A percentile compares a stretch with the other conserved stretches of the same genome.
Evolutionary conservation across 2,888 invertebrate species (phyloP).

Genomic region (Auanema sp.): DNA sequence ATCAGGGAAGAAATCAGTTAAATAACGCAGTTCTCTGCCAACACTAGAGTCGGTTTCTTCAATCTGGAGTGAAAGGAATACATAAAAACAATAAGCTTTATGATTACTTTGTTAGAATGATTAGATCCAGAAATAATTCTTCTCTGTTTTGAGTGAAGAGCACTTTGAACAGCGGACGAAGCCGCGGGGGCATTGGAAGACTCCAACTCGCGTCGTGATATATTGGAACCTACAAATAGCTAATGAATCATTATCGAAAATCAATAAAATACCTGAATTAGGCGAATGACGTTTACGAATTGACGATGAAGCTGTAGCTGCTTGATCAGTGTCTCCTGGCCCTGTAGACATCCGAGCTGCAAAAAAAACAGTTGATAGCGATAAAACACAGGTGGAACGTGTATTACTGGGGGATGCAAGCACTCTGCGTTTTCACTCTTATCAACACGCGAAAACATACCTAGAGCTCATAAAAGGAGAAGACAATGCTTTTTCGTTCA

Average conservation of each 20-base stretch:
- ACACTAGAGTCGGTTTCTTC: constrained; percentile 6
- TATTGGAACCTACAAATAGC: background rate
- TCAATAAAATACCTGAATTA: constrained; percentile 15
- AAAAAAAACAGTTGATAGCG: background rate
- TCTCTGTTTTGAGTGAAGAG: constrained; percentile 14
- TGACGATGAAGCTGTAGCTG: constrained; percentile 8
- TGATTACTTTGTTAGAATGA: background rate
- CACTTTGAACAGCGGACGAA: constrained; percentile 9
- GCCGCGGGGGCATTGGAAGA: constrained; percentile 7
- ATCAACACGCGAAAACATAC: too few relatives aligned
- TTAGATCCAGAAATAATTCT: constrained; percentile 5
- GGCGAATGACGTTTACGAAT: constrained; percentile 18
- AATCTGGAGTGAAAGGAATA: background rate
- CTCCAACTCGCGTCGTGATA: constrained; percentile 4
- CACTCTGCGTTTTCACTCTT: too few relatives aligned
- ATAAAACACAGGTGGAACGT: too few relatives aligned
- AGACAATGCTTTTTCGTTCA: too few relatives aligned
- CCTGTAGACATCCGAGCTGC: constrained; percentile 19
- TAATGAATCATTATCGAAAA: constrained; percentile 3
- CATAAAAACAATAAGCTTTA: background rate
- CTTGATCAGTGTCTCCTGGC: constrained; percentile 8
- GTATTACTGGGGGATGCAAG: too few relatives aligned
- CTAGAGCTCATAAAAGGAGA: too few relatives aligned
- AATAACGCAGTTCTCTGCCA: constrained; percentile 20
- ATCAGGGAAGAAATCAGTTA: constrained; percentile 45